Evolutionary conservation across 2,113 vertebrate species (phyloP), one percentile per base, ranked within the genome.

Genomic region (Chaenocephalus aceratus): DNA sequence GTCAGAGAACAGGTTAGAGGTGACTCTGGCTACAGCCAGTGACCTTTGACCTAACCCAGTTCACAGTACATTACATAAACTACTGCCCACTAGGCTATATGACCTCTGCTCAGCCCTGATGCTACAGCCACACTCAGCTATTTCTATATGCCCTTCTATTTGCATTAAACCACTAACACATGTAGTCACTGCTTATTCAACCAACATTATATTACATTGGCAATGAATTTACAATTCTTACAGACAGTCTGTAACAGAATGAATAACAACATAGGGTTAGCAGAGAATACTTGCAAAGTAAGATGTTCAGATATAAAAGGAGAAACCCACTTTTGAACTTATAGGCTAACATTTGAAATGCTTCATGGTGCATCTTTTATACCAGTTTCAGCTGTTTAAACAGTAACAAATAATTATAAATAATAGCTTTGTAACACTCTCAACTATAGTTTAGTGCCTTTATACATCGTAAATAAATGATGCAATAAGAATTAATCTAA

Each of bases 41-140:
- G 10, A 71, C 82, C 86, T 87, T 65, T 84, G 79, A 85, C 84
- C 75, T n/a, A 6, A 72, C 61, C 86, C 70, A 72, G 65, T 79
- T 83, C 80, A 63, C 59, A 51, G 57, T 62, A 76, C 80, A 85
- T 91, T 86, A 87, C 87, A 84, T n/a, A 59, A 82, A 62, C 72
- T 34, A 48, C 72, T 10, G 68, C 79, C 59, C 75, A 16, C 72
- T 6, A n/a, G 62, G 65, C 73, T 46, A 7, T 4, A 34, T 63
- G 58, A 84, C 80, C 78, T 82, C 69, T 63, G 14, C 48, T 75
- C 72, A 75, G 67, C 79, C 63, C 60, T 46, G 11, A 52, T 56
- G 58, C 21, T 72, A 63, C 61, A 79, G 44, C 18, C 56, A 13
- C 83, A 75, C 49, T 72, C 75, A 77, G 77, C 67, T 65, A 21